Evolutionary conservation across 2,888 invertebrate species (phyloP).

Genomic region (Drosophila stalkeri): DNA sequence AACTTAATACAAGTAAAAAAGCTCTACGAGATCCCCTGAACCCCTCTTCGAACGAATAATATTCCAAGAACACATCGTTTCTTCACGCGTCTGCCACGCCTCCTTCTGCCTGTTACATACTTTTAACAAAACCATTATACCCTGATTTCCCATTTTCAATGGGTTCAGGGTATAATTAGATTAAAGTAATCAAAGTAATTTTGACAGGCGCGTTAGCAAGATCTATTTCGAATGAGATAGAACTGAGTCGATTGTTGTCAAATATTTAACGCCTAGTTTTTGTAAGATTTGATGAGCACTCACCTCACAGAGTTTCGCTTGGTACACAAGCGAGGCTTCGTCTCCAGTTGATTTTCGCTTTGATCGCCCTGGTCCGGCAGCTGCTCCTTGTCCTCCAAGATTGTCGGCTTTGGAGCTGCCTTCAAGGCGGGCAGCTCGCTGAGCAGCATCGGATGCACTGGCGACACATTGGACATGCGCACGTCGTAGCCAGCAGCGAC

Average conservation of each 20-base stretch:
- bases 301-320: constrained; percentile 14
- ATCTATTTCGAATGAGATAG: too few relatives aligned
- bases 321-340: background rate
- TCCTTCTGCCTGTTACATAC: too few relatives aligned
- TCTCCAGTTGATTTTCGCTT: constrained; percentile 18
- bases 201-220: too few relatives aligned
- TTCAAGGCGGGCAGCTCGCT: constrained; percentile 86
- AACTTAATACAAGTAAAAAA: too few relatives aligned
- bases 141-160: too few relatives aligned
- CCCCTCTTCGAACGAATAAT: too few relatives aligned
- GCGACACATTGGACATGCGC: constrained; percentile 93
- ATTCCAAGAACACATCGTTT: too few relatives aligned
- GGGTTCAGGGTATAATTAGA: too few relatives aligned
- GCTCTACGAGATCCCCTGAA: too few relatives aligned
- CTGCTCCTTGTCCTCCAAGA: constrained; percentile 15
- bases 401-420: constrained; percentile 74
- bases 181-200: too few relatives aligned
- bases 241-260: background rate
- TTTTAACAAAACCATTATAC: too few relatives aligned
- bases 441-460: constrained; percentile 92
- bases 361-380: constrained; percentile 12
- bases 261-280: background rate
- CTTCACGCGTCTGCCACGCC: too few relatives aligned
- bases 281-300: constrained; percentile 1
- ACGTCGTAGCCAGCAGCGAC: constrained; percentile 97